A percentile compares a stretch with the other conserved stretches of the same genome.
These are phyloP conservation scores for Porphyrio hochstetteri DNA, from an alignment of 2,113 vertebrate genomes.

Conservation along the genomic window DNA sequence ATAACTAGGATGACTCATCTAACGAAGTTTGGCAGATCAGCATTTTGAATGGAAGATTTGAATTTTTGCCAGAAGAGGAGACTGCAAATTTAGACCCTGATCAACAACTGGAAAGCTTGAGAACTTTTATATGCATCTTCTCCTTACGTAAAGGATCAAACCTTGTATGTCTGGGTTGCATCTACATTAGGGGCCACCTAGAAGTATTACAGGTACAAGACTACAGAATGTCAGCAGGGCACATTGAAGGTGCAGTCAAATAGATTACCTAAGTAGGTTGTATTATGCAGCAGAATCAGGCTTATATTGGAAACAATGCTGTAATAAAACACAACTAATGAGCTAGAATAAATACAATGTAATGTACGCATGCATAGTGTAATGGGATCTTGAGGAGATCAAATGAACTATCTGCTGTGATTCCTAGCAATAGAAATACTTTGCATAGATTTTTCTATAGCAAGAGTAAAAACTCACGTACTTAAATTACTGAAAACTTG, in stretches of 20 bases:
- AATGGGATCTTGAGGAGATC: constrained; percentile 35
- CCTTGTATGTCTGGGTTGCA: background rate
- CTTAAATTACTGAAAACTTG: background rate
- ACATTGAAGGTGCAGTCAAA: background rate
- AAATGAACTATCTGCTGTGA: constrained; percentile 10
- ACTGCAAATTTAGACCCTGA: background rate
- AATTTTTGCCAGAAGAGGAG: background rate
- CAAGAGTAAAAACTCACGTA: background rate
- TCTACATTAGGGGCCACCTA: background rate
- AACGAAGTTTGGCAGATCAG: background rate
- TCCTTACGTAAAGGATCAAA: background rate
- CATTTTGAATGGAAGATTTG: background rate
- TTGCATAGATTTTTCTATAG: background rate
- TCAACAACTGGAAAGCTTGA: background rate
- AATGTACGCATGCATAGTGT: background rate
- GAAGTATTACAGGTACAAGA: background rate
- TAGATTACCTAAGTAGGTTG: background rate
- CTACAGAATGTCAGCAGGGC: background rate
- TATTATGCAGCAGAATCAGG: background rate
- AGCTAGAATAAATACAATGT: constrained; percentile 1
- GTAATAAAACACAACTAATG: constrained; percentile 20
- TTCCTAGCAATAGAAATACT: constrained; percentile 12
- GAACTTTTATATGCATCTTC: background rate
- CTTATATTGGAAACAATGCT: background rate
- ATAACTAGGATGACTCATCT: constrained; percentile 3